Evolutionary conservation across 2,113 vertebrate genomes (phyloP).

Genomic region (Ammodytes dubius): DNA sequence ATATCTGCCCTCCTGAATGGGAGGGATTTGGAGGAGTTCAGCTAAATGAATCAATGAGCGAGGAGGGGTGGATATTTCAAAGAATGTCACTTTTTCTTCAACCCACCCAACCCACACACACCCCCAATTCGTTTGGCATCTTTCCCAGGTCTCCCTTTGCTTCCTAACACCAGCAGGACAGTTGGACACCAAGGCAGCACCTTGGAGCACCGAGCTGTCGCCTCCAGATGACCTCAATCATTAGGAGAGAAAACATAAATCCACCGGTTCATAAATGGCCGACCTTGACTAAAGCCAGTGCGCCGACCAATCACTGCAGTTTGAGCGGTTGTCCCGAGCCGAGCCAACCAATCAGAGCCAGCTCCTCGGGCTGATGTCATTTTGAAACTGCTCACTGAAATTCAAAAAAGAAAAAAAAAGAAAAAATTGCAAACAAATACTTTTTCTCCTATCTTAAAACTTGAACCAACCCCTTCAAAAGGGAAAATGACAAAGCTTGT

Average conservation of each 20-base stretch:
- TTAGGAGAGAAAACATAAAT: constrained; percentile 61
- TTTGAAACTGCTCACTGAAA: constrained; percentile 48
- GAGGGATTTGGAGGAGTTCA: constrained; percentile 62
- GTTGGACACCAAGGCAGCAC: constrained; percentile 40
- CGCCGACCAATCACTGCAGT: constrained; percentile 53
- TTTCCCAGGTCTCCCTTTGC: constrained; percentile 65
- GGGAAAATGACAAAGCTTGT: constrained; percentile 18
- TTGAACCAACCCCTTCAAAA: not conserved
- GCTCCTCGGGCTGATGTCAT: constrained; percentile 31
- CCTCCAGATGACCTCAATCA: constrained; percentile 64
- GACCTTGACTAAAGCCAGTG: constrained; percentile 32
- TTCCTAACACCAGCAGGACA: constrained; percentile 41
- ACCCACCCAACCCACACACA: not conserved
- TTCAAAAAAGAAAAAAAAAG: constrained; percentile 29
- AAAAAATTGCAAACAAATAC: not conserved
- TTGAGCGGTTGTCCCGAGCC: constrained; percentile 55
- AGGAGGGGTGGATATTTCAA: constrained; percentile 45
- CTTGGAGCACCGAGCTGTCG: constrained; percentile 51
- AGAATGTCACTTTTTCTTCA: constrained; percentile 50
- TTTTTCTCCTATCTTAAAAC: not conserved
- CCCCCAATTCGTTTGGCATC: constrained; percentile 38
- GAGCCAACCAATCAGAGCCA: constrained; percentile 64
- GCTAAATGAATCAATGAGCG: constrained; percentile 66
- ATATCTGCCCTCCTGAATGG: constrained; percentile 63
- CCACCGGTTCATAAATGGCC: constrained; percentile 66